These are phyloP conservation scores for Gopherus evgoodei DNA, from an alignment of 2,113 vertebrate species.

Conservation along the genomic window DNA sequence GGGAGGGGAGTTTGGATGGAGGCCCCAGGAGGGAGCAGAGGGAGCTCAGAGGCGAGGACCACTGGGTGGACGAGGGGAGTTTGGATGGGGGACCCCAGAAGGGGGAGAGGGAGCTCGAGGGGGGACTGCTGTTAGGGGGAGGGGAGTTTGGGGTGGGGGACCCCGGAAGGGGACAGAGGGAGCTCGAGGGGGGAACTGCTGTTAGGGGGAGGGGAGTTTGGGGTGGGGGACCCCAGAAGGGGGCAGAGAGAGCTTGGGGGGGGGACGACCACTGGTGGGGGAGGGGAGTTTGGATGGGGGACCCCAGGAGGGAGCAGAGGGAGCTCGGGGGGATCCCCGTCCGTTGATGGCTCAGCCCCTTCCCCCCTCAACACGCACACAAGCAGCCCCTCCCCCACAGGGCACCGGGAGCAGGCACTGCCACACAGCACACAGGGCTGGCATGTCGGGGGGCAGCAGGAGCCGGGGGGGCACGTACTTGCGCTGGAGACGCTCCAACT, in stretches of 20 bases:
- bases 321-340: not conserved
- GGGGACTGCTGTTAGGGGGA: no score
- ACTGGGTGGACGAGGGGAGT: not conserved
- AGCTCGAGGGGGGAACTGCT: no score
- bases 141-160: no score
- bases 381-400: not conserved
- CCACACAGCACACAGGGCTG: not conserved
- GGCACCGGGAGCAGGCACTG: not conserved
- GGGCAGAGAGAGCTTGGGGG: not conserved
- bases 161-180: no score
- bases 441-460: not conserved
- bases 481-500: slow-evolving; percentile 52
- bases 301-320: not conserved
- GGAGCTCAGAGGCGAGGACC: no score
- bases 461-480: slow-evolving; percentile 19
- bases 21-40: not conserved
- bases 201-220: no score
- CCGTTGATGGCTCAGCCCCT: not conserved
- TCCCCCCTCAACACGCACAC: not conserved
- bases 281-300: not conserved
- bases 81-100: no score
- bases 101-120: not conserved
- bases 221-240: no score
- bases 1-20: no score
- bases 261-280: no score